Base-by-base conservation (phyloP, 2,113 vertebrate species). In the Sphaerodactylus townsendi region DNA sequence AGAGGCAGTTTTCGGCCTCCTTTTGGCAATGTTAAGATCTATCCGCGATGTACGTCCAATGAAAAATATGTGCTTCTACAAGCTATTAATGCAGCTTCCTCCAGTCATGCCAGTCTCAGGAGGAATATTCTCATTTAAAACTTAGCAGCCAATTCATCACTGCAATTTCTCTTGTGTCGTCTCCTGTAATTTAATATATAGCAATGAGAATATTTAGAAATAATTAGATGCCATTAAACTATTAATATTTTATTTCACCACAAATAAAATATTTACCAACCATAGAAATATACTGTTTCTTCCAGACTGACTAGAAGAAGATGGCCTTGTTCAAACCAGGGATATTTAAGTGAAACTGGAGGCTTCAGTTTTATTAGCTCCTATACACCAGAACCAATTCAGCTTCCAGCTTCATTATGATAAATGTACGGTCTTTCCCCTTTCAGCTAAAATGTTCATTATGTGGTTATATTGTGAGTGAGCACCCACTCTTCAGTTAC, bases 61-160 rank as follows among this genome's bases (percentile, higher is more conserved):
- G 66, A 87, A 93, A 92, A 91, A 82, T 50, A 92, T 86, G 80
- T 82, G 56, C 73, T 84, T 88, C 91, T 80, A 68, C 69, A 77
- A 90, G 81, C 41, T 91, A 81, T 83, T 93, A 92, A 89, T 90
- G 77, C 86, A 82, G 86, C 75, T 85, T 89, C n/a, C 30, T 14
- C 74, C 82, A 90, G 86, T 91, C 90, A 85, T 56, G 19, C 23
- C 0, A 75, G 69, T 89, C 92, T 93, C 90, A 77, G 44, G 90
- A 93, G 92, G 86, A 93, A 92, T 66, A 92, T 91, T 93, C 79
- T 94, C 82, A 91, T 92, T 94, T 92, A 92, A 92, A 95, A 94
- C 14, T 82, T 92, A 92, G 92, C 94, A 93, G 77, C 88, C 77
- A 76, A 37, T 86, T 90, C 87, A 70, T 82, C 83, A 86, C 59